Base-by-base conservation (phyloP, 1,140 invertebrate species). In the Bombus ignitus region DNA sequence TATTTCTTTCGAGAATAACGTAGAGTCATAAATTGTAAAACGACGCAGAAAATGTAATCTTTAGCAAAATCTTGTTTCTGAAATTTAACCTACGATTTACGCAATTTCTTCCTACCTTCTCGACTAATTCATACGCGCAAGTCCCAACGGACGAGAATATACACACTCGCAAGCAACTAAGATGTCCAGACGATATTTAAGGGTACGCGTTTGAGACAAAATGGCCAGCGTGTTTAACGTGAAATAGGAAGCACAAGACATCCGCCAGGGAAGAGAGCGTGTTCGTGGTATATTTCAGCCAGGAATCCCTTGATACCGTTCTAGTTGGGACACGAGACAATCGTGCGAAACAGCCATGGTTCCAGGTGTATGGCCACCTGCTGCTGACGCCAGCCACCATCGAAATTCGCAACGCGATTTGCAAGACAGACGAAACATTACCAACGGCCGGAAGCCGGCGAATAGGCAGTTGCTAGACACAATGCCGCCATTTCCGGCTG, bases 331-430 rank as follows among this genome's bases (percentile, higher is more conserved):
- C 78, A 86, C 76, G 80, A 78, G 76, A 89, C 87, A 89, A 89
- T 89, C 84, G 76, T 73, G 81, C 71, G 71, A 74, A 72, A 75
- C 72, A 71, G 53, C 32, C 47, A 42, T 66, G 66, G 78, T 75
- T 87, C 93, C 93, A 94, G 93, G 93, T 94, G 93, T 92, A 90
- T 90, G 92, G 92, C 91, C 93, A 94, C 91, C 92, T 94, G 92
- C 92, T 91, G 90, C 91, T 83, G 81, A 77, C 62, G 57, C 59
- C n/a, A 32, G 72, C 44, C 84, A 78, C 81, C 88, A 86, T 87
- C 84, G 89, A 92, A 89, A 90, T 90, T 92, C 88, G 86, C 90
- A 87, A 71, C 74, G 77, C 86, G 85, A 90, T 92, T 92, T 89
- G 92, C 92, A 88, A 91, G 92, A 89, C 92, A 70, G 90, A 87